Evolutionary conservation across 2,113 vertebrate genomes (phyloP).

Genomic region (Hymenochirus boettgeri): DNA sequence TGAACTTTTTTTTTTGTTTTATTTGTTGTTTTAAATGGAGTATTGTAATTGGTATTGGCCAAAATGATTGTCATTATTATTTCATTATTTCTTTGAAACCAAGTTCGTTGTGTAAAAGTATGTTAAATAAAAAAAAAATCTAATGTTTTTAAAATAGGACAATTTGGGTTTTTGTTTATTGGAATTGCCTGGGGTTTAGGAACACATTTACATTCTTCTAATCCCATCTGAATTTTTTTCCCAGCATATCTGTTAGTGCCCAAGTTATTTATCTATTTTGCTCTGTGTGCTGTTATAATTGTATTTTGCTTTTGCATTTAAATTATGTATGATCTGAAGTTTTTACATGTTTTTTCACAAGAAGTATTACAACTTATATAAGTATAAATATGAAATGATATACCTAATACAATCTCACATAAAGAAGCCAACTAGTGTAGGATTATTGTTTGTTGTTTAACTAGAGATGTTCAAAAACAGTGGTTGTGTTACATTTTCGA

Average conservation of each 20-base stretch:
- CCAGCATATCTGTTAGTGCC: neutral
- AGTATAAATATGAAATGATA: too few species aligned
- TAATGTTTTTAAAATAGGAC: neutral
- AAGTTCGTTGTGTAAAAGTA: slow-evolving; percentile 65
- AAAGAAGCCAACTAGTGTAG: too few species aligned
- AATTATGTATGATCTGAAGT: neutral
- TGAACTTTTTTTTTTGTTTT: too few species aligned
- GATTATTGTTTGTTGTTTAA: too few species aligned
- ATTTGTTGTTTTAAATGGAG: slow-evolving; percentile 75
- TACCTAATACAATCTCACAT: too few species aligned
- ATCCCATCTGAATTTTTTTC: neutral
- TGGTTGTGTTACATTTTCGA: too few species aligned
- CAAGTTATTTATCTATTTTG: neutral
- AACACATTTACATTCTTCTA: too few species aligned
- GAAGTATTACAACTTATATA: too few species aligned
- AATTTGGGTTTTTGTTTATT: neutral
- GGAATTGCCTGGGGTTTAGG: too few species aligned
- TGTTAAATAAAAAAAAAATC: slow-evolving; percentile 24
- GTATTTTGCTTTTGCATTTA: slow-evolving; percentile 3
- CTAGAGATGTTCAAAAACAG: too few species aligned
- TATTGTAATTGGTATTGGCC: slow-evolving; percentile 76
- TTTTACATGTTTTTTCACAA: neutral
- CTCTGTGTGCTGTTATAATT: slow-evolving; percentile 14
- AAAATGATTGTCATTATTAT: slow-evolving; percentile 74
- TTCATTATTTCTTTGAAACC: slow-evolving; percentile 74